phyloP scores from a whole-genome alignment of 1,140 invertebrate species.

The Zaprionus lachaisei region DNA sequence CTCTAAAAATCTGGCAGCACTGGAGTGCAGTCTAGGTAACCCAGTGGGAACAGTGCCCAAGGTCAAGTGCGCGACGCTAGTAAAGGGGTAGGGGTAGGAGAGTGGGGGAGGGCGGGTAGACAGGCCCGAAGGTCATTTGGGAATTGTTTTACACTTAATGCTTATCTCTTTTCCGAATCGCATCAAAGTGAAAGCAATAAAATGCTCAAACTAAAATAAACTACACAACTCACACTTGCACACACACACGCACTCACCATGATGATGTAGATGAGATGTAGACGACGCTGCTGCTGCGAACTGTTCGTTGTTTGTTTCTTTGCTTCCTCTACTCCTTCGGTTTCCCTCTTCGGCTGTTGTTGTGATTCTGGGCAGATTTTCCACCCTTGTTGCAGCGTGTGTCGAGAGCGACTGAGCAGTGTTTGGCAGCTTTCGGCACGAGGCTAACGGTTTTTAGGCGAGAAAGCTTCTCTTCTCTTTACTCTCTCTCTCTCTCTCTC shows the following conservation, averaged over 20 bases:
- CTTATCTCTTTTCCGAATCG: constrained; percentile 3
- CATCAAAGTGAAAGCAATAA: constrained; percentile 10
- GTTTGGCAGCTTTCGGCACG: constrained; percentile 63
- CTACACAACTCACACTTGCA: background rate
- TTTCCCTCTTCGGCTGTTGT: constrained; percentile 20
- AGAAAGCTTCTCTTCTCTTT: constrained; percentile 45
- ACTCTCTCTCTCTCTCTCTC: background rate
- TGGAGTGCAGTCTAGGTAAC: constrained; percentile 1
- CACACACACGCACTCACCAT: constrained; percentile 63
- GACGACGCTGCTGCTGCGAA: constrained; percentile 54
- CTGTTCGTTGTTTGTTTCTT: constrained; percentile 38
- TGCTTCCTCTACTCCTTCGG: constrained; percentile 21
- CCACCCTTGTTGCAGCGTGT: constrained; percentile 66
- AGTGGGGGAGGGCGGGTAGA: background rate
- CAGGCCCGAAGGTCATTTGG: constrained; percentile 19
- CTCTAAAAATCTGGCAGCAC: too few relatives aligned
- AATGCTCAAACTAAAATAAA: constrained; percentile 13
- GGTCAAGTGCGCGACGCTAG: constrained; percentile 20
- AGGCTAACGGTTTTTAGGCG: constrained; percentile 67
- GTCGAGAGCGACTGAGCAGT: constrained; percentile 68
- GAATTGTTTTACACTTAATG: constrained; percentile 14
- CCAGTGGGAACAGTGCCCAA: constrained; percentile 20
- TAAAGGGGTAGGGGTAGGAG: background rate
- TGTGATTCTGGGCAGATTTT: constrained; percentile 47
- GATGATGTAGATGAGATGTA: constrained; percentile 72